Conservation (phyloP, 2,113 vertebrate genomes). For the Phocoena sinus region DNA sequence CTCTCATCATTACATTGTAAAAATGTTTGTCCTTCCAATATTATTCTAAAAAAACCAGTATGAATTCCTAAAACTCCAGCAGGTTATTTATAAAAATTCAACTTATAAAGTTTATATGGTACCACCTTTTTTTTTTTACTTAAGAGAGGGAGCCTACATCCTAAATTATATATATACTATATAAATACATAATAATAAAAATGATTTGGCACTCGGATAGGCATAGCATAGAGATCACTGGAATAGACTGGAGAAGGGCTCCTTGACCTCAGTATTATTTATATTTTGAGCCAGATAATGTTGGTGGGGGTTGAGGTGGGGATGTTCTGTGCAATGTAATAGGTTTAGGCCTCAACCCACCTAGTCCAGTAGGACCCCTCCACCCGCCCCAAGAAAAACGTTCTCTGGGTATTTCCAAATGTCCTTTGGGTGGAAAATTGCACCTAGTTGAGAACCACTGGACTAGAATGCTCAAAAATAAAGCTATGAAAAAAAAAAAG, state of each 20-base stretch:
- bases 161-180: background rate
- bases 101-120: background rate
- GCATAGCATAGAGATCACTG: background rate
- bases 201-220: background rate
- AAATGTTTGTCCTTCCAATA: slow-evolving; percentile 17
- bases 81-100: background rate
- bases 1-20: background rate
- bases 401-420: background rate
- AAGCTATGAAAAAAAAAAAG: background rate
- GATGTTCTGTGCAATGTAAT: background rate
- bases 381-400: background rate
- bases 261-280: background rate
- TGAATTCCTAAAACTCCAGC: background rate
- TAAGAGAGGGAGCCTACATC: background rate
- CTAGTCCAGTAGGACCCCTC: background rate
- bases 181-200: background rate
- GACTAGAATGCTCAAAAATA: background rate
- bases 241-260: background rate
- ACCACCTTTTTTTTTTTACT: background rate
- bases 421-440: background rate
- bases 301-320: rapidly evolving
- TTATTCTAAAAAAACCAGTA: background rate
- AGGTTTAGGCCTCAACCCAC: background rate
- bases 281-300: background rate
- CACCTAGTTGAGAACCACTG: background rate